Percentiles rank a stretch among this genome's conserved stretches.
phyloP scores from a whole-genome alignment of 2,113 vertebrate genomes.

The Labeo rohita region DNA sequence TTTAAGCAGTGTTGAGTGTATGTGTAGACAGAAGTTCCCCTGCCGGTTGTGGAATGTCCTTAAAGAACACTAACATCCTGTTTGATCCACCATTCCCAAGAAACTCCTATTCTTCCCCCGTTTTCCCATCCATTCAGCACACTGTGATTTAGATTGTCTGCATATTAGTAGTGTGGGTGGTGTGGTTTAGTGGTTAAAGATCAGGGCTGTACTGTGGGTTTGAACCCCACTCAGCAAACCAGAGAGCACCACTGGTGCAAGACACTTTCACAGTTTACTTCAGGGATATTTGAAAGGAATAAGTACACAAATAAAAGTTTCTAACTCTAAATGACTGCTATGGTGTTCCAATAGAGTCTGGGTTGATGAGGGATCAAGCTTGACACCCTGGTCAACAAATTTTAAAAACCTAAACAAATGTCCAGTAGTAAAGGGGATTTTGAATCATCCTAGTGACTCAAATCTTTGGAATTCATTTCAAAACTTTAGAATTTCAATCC shows the following conservation, averaged over 20 bases:
- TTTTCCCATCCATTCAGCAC: slow-evolving; percentile 11
- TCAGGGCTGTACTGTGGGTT: background rate
- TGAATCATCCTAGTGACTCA: too few relatives aligned
- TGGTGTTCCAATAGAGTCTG: too few relatives aligned
- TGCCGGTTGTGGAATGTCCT: slow-evolving; percentile 14
- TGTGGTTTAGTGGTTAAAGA: slow-evolving; percentile 7
- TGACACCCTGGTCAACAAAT: too few relatives aligned
- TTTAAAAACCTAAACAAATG: too few relatives aligned
- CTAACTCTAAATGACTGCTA: background rate
- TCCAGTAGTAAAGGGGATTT: too few relatives aligned
- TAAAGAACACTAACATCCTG: slow-evolving; percentile 40
- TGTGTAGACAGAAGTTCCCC: background rate
- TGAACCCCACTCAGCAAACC: background rate
- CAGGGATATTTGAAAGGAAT: background rate
- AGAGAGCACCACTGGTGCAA: background rate
- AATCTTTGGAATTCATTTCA: too few relatives aligned
- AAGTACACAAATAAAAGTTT: background rate
- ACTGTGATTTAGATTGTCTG: background rate
- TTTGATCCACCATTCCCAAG: slow-evolving; percentile 22
- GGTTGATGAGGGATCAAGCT: too few relatives aligned
- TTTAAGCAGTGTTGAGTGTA: background rate
- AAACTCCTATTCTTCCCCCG: background rate
- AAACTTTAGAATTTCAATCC: too few relatives aligned
- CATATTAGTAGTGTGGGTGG: slow-evolving; percentile 4
- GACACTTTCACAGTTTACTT: background rate